These are phyloP conservation scores for Ectropis grisescens DNA, from an alignment of 1,140 invertebrate species.

Conservation along the genomic window DNA sequence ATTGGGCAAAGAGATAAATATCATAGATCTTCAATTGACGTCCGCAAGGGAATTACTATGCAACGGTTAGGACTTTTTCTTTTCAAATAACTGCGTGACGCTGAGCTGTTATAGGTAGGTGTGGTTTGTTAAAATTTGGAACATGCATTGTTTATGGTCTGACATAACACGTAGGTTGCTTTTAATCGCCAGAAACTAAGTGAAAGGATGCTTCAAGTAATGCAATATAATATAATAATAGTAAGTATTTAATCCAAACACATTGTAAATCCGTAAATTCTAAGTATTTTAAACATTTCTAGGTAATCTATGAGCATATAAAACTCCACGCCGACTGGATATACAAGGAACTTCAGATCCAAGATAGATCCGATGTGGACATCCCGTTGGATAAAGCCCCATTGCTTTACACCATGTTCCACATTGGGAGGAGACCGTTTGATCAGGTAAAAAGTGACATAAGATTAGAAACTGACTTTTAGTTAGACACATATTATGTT, in stretches of 20 bases:
- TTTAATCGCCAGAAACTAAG: neutral
- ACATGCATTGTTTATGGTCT: too few species aligned
- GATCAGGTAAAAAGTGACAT: too few species aligned
- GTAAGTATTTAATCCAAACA: neutral
- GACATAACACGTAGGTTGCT: neutral
- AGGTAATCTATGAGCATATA: constrained; percentile 79
- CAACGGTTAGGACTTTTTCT: too few species aligned
- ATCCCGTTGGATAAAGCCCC: constrained; percentile 69
- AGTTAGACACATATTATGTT: too few species aligned
- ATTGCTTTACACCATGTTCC: constrained; percentile 81
- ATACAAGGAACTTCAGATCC: constrained; percentile 71
- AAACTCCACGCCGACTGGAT: constrained; percentile 77
- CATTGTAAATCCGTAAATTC: neutral
- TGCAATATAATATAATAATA: neutral
- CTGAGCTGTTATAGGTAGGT: too few species aligned
- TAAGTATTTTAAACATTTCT: constrained; percentile 7
- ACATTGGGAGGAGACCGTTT: constrained; percentile 78
- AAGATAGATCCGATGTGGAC: constrained; percentile 48
- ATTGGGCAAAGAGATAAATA: too few species aligned
- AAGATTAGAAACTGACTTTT: too few species aligned
- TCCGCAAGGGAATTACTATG: too few species aligned
- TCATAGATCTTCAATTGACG: too few species aligned
- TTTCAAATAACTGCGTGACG: too few species aligned
- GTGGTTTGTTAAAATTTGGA: too few species aligned
- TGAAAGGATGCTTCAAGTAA: neutral